phyloP scores from a whole-genome alignment of 2,797 vertebrate species.

The Crenuchus spilurus region DNA sequence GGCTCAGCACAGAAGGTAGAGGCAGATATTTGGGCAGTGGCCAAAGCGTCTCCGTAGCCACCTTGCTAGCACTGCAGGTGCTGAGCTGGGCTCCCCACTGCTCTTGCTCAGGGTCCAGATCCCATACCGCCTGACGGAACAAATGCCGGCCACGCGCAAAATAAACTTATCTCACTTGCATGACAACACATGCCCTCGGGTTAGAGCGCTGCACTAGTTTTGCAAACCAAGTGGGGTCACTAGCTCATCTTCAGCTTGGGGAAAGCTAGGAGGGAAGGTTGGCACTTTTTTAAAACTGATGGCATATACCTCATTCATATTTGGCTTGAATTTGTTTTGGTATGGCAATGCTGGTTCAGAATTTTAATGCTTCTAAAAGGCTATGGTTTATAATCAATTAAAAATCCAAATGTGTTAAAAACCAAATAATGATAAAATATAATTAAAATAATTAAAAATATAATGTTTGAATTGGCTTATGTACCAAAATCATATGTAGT shows the following conservation, averaged over 20 bases:
- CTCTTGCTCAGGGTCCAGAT: constrained; percentile 83
- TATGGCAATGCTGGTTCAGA: constrained; percentile 9
- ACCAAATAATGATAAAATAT: no score
- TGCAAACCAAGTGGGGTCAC: constrained; percentile 73
- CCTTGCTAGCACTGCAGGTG: constrained; percentile 84
- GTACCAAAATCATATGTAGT: no score
- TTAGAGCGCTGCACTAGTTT: constrained; percentile 82
- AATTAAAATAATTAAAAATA: no score
- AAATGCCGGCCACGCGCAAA: constrained; percentile 88
- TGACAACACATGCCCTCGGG: constrained; percentile 90
- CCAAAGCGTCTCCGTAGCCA: constrained; percentile 84
- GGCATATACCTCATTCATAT: constrained; percentile 32
- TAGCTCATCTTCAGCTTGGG: constrained; percentile 62
- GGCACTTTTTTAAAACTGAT: constrained; percentile 18
- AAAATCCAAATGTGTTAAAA: no score
- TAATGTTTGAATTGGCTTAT: no score
- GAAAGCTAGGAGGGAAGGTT: constrained; percentile 41
- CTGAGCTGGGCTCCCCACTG: constrained; percentile 84
- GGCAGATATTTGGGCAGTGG: constrained; percentile 90
- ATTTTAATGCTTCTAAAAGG: background rate
- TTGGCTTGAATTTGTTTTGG: constrained; percentile 38
- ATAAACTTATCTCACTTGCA: constrained; percentile 97
- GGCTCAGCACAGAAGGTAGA: constrained; percentile 89
- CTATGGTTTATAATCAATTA: no score
- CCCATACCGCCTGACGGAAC: constrained; percentile 91